Percentiles rank a stretch among this genome's conserved stretches.
Evolutionary conservation across 2,113 vertebrate species (phyloP).

Genomic region (Suricata suricatta): DNA sequence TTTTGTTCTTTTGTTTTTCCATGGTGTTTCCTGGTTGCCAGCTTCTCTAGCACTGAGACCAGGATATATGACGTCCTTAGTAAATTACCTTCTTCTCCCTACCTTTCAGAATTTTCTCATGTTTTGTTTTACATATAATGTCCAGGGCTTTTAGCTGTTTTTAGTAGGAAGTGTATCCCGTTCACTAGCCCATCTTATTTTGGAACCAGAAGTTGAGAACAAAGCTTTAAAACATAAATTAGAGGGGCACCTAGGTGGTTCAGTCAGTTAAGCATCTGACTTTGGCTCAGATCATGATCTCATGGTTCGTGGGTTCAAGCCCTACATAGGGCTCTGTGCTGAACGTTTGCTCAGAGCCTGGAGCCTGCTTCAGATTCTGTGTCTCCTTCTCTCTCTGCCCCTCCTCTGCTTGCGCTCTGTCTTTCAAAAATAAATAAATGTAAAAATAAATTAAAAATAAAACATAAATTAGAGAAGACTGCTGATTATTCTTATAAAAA

Average conservation of each 20-base stretch:
- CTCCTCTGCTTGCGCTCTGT: no score
- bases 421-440: no score
- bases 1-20: background rate
- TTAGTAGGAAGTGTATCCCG: background rate
- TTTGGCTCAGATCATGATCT: no score
- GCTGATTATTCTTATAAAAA: slow-evolving; percentile 33
- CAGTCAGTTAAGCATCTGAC: no score
- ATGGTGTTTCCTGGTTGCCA: background rate
- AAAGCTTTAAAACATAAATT: slow-evolving; percentile 29
- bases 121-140: background rate
- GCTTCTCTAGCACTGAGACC: background rate
- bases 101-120: background rate
- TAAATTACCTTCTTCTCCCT: background rate
- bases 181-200: background rate
- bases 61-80: background rate
- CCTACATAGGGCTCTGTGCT: no score
- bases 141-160: background rate
- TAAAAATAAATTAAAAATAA: background rate
- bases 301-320: no score
- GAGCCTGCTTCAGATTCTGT: no score
- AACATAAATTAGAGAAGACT: slow-evolving; percentile 12
- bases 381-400: no score
- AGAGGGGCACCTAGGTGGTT: background rate
- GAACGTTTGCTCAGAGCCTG: no score
- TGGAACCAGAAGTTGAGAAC: background rate